Percentiles rank a stretch among this genome's conserved stretches.
These are phyloP conservation scores for Elysia crispata DNA, from an alignment of 2,888 invertebrate genomes.

Conservation along the genomic window DNA sequence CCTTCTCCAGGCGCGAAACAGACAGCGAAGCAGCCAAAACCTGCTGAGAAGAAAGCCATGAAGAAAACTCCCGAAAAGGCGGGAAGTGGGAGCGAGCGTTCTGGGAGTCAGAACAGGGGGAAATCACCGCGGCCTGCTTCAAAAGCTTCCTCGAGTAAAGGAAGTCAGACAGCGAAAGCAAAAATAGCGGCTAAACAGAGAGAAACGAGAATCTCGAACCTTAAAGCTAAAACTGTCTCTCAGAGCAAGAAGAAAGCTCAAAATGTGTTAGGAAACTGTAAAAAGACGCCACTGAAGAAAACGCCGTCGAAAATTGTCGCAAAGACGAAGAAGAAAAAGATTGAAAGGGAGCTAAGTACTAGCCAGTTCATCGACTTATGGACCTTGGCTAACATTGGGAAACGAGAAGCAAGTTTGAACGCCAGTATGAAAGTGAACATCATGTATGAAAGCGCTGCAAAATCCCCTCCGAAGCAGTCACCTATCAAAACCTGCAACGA, in stretches of 20 bases:
- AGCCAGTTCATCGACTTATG: constrained; percentile 46
- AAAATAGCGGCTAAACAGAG: too few relatives aligned
- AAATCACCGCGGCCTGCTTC: too few relatives aligned
- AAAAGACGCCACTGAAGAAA: too few relatives aligned
- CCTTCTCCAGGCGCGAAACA: neutral
- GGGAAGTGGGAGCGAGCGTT: too few relatives aligned
- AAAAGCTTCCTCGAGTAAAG: too few relatives aligned
- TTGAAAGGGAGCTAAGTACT: constrained; percentile 35
- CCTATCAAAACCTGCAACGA: neutral
- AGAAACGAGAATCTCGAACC: too few relatives aligned
- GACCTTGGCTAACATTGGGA: constrained; percentile 54
- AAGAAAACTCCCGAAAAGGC: neutral
- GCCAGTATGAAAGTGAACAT: constrained; percentile 68
- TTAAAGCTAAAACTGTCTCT: neutral
- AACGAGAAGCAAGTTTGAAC: constrained; percentile 70
- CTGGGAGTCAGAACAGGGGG: too few relatives aligned
- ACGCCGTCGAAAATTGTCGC: neutral
- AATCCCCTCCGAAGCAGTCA: constrained; percentile 39
- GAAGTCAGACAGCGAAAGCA: too few relatives aligned
- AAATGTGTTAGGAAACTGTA: too few relatives aligned
- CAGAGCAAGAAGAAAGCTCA: neutral
- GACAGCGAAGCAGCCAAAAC: constrained; percentile 16
- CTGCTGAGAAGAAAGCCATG: neutral
- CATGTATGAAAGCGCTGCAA: constrained; percentile 60
- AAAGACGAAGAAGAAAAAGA: constrained; percentile 40